Evolutionary conservation across 2,888 invertebrate genomes (phyloP).

Genomic region (Masnerella sp.): DNA sequence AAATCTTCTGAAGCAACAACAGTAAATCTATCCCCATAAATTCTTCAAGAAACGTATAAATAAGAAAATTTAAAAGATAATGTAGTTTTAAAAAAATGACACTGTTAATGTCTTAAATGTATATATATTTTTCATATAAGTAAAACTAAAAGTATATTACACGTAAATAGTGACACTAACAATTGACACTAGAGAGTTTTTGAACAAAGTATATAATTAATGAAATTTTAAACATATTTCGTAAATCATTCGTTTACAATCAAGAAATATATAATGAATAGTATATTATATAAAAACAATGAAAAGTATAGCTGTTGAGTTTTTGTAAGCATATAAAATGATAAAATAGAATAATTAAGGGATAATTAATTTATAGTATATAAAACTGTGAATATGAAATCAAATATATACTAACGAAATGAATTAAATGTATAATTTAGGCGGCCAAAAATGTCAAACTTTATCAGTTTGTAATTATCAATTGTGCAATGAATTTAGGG

Average conservation of each 20-base stretch:
- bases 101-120: slow-evolving; percentile 30
- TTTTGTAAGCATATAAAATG: slow-evolving; percentile 28
- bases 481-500: slow-evolving; percentile 2
- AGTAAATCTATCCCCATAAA: too few relatives aligned
- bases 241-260: slow-evolving; percentile 8
- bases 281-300: background rate
- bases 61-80: background rate
- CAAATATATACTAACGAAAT: background rate
- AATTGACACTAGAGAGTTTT: slow-evolving; percentile 5
- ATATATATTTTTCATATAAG: slow-evolving; percentile 41
- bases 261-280: slow-evolving; percentile 8
- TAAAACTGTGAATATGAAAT: background rate
- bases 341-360: slow-evolving; percentile 11
- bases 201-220: slow-evolving; percentile 6
- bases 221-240: slow-evolving; percentile 10
- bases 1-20: too few relatives aligned
- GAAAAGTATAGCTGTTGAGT: slow-evolving; percentile 14
- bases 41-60: background rate
- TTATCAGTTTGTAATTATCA: too few relatives aligned
- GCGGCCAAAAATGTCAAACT: background rate
- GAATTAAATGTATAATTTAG: slow-evolving; percentile 1
- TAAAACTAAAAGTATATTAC: slow-evolving; percentile 2
- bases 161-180: slow-evolving; percentile 9
- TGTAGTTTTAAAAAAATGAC: background rate
- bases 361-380: too few relatives aligned